Conservation (phyloP, 2,113 vertebrate species). For the Oncorhynchus masou region DNA sequence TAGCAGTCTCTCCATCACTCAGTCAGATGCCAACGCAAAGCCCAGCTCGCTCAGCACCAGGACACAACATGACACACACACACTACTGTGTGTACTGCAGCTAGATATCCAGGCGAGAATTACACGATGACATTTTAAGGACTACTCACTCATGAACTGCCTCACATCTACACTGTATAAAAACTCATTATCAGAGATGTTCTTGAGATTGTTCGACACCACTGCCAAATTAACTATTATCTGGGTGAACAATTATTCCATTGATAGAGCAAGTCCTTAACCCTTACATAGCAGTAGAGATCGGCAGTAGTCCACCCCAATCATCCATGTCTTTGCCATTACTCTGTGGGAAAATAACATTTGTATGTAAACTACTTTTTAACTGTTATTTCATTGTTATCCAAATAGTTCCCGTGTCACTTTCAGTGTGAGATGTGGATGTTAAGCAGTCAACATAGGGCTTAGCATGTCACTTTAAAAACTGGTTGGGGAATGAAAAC, state of each 20-base stretch:
- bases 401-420: not conserved
- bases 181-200: not conserved
- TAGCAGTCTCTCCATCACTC: not conserved
- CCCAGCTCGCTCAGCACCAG: constrained; percentile 37
- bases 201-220: not conserved
- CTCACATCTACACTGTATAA: not conserved
- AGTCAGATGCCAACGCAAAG: not conserved
- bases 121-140: too few relatives aligned
- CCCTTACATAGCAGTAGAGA: not conserved
- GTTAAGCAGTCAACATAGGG: not conserved
- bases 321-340: not conserved
- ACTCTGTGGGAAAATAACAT: not conserved
- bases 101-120: not conserved
- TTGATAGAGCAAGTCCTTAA: not conserved
- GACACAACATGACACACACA: not conserved
- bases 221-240: not conserved
- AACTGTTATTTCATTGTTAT: not conserved
- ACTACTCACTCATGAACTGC: not conserved
- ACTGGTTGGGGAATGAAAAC: constrained; percentile 3
- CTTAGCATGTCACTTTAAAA: constrained; percentile 1
- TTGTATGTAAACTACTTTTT: not conserved
- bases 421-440: not conserved
- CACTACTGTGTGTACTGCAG: not conserved
- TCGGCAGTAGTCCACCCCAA: not conserved
- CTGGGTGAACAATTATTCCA: not conserved